Base-by-base conservation (phyloP, 2,113 vertebrate genomes). In the Gasterosteus nipponicus region DNA sequence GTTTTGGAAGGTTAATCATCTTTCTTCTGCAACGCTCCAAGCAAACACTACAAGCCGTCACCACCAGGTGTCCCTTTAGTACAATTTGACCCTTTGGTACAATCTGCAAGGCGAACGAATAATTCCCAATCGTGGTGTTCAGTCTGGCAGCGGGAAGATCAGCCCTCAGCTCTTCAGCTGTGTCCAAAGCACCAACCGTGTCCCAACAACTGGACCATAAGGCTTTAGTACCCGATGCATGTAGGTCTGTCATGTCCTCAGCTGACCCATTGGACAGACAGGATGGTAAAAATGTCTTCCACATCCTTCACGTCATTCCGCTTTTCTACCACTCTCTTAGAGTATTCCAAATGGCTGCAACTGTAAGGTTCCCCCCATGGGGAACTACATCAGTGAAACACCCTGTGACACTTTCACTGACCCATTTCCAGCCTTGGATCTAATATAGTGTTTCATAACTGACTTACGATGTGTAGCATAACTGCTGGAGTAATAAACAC, bases 51-150 rank as follows among this genome's bases (percentile, higher is more conserved):
- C 62, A 6, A 33, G 7, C 1, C 56, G 0, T 51, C 10, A 1
- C 87, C 91, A 85, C 75, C 65, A 87, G 89, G 59, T 85, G 91
- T 65, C 83, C 62, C 67, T 46, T 77, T 75, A 73, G 53, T 26
- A 69, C 73, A 35, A n/a, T 7, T 60, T 69, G 15, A 66, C 7
- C 47, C 14, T 59, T 3, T 9, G 11, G 10, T 35, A 51, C 16
- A 9, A 4, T 29, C 2, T 44, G 16, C 26, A 10, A 16, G 26
- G 14, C 33, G 62, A 26, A 63, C 44, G 49, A 4, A 39, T 15
- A 7, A 49, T 46, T 33, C 46, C 11, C 26, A n/a, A 5, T 41
- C 16, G 8, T 4, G 3, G 3, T 33, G 56, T 42, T 78, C 38
- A 63, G 33, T 0, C 3, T 15, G 7, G 12, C 31, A 31, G 12